Conservation (phyloP, 2,888 invertebrate species). For the Mythimna lalbum region DNA sequence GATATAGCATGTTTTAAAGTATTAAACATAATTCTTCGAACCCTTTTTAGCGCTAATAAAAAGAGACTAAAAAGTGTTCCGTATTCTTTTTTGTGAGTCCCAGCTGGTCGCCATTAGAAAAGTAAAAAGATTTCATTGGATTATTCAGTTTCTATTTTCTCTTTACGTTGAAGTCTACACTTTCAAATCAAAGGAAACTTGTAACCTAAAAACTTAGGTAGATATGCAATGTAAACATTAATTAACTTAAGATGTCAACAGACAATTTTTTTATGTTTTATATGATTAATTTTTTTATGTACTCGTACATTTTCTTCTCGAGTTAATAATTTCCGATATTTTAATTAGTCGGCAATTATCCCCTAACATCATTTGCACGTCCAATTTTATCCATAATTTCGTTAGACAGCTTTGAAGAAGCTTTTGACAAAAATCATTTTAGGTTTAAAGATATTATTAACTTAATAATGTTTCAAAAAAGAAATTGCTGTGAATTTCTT, state of each 20-base stretch:
- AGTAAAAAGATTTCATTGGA: constrained; percentile 62
- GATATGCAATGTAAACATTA: constrained; percentile 10
- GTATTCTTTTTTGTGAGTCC: constrained; percentile 59
- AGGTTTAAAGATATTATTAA: constrained; percentile 31
- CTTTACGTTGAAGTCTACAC: constrained; percentile 42
- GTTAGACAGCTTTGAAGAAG: constrained; percentile 7
- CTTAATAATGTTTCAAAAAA: constrained; percentile 51
- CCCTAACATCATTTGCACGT: constrained; percentile 17
- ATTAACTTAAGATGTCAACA: constrained; percentile 14
- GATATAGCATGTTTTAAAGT: constrained; percentile 36
- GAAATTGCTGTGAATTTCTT: constrained; percentile 43
- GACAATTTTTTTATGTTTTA: constrained; percentile 10
- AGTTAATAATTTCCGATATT: constrained; percentile 36
- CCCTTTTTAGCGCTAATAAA: constrained; percentile 41
- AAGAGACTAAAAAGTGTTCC: constrained; percentile 55
- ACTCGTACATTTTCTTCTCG: constrained; percentile 27
- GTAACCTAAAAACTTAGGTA: constrained; percentile 4
- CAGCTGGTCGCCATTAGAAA: constrained; percentile 61
- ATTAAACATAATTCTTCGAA: constrained; percentile 25
- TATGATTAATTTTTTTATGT: constrained; percentile 13
- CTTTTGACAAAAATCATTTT: constrained; percentile 14
- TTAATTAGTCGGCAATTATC: constrained; percentile 44
- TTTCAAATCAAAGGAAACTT: constrained; percentile 25
- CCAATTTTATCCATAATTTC: constrained; percentile 21
- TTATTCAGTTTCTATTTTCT: constrained; percentile 62